phyloP scores from a whole-genome alignment of 2,888 invertebrate species.

The Drosophila hawaiiensis region DNA sequence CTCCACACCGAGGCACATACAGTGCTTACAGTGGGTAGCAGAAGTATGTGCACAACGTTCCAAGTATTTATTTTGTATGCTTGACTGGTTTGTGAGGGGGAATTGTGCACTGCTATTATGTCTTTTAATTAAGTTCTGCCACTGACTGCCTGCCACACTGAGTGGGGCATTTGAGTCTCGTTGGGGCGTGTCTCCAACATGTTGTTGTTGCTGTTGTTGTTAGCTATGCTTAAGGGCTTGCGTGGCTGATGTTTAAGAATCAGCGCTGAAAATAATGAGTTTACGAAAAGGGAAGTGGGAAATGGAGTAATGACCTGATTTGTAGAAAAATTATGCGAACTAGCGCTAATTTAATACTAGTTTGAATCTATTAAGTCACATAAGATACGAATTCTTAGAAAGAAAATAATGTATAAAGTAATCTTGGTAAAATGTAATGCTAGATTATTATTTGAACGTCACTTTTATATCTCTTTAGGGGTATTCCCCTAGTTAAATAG shows the following conservation, averaged over 20 bases:
- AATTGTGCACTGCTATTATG: conserved; percentile 25
- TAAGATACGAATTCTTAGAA: neutral
- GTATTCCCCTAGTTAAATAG: neutral
- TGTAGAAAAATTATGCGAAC: conserved; percentile 2
- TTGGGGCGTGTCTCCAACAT: conserved; percentile 39
- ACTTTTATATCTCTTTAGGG: neutral
- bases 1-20: conserved; percentile 1
- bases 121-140: conserved; percentile 62
- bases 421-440: neutral
- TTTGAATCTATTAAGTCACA: neutral
- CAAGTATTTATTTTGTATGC: conserved; percentile 35
- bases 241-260: conserved; percentile 33
- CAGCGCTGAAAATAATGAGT: conserved; percentile 27
- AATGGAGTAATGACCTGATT: neutral
- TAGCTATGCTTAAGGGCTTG: conserved; percentile 42
- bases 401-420: neutral
- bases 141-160: conserved; percentile 27
- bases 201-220: conserved; percentile 20
- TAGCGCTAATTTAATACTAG: neutral
- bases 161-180: conserved; percentile 38
- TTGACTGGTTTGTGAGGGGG: conserved; percentile 23
- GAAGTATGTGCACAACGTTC: conserved; percentile 31
- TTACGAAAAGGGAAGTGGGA: neutral
- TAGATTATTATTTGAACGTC: no score
- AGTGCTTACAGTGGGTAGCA: conserved; percentile 21